phyloP scores from a whole-genome alignment of 2,888 invertebrate species.

The Euphydryas editha region DNA sequence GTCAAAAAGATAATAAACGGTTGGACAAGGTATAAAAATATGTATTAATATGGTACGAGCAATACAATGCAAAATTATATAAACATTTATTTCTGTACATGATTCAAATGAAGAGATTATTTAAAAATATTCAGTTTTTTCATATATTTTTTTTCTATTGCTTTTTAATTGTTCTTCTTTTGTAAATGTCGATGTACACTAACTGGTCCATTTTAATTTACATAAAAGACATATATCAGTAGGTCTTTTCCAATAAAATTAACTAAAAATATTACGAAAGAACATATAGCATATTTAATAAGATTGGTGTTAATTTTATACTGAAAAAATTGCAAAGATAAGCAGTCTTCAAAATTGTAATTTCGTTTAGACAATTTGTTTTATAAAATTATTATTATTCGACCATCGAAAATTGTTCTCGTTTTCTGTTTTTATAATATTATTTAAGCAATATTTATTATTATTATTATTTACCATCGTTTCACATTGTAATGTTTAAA shows the following conservation, averaged over 20 bases:
- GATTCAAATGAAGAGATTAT: not conserved
- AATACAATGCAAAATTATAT: not conserved
- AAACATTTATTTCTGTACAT: not conserved
- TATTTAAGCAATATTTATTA: conserved; percentile 70
- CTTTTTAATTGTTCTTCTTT: too few species aligned
- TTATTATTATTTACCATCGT: conserved; percentile 62
- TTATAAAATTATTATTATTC: conserved; percentile 39
- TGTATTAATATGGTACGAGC: too few species aligned
- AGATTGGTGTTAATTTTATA: not conserved
- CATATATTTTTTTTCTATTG: too few species aligned
- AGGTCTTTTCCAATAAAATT: too few species aligned
- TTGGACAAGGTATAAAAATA: too few species aligned
- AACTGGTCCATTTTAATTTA: too few species aligned
- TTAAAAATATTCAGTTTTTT: too few species aligned
- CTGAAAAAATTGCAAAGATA: not conserved
- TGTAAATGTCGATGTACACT: not conserved
- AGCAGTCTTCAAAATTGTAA: not conserved
- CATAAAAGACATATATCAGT: too few species aligned
- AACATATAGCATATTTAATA: too few species aligned
- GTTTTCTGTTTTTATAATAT: conserved; percentile 53
- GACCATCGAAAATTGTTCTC: conserved; percentile 54
- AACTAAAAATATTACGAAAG: too few species aligned
- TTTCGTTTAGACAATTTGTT: not conserved
- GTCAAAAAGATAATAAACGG: too few species aligned
- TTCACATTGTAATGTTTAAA: conserved; percentile 64